Evolutionary conservation across 1,140 invertebrate species (phyloP).

Genomic region (Thereuonema tuberculata): DNA sequence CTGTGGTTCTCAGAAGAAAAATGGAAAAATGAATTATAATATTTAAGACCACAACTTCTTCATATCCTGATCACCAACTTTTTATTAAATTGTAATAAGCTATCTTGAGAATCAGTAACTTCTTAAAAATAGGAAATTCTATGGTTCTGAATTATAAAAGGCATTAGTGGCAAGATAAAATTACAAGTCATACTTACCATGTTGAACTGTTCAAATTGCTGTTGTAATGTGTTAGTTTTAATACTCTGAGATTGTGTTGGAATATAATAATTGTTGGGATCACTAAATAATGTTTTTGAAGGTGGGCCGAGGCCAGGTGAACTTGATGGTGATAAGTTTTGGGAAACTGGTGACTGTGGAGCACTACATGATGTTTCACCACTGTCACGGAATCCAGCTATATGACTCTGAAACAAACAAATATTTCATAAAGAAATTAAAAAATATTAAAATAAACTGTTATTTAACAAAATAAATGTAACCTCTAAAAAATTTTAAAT

Average conservation of each 20-base stretch:
- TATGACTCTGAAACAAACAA: constrained; percentile 6
- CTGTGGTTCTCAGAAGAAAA: too few species aligned
- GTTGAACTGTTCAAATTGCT: constrained; percentile 84
- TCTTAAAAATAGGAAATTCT: too few species aligned
- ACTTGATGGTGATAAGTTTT: constrained; percentile 37
- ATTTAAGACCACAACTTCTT: too few species aligned
- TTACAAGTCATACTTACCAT: constrained; percentile 61
- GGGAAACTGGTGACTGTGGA: constrained; percentile 41
- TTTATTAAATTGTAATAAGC: too few species aligned
- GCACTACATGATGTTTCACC: constrained; percentile 33
- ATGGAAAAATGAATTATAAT: too few species aligned
- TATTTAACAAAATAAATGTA: too few species aligned
- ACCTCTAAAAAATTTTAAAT: too few species aligned
- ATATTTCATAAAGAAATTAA: background rate
- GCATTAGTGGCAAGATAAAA: too few species aligned
- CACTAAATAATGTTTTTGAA: constrained; percentile 13
- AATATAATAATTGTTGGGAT: constrained; percentile 30
- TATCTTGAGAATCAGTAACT: too few species aligned
- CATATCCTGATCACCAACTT: too few species aligned
- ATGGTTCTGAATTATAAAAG: too few species aligned
- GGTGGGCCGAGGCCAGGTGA: constrained; percentile 36
- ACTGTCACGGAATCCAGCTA: constrained; percentile 31
- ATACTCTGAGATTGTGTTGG: constrained; percentile 43
- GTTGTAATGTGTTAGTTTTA: constrained; percentile 52
- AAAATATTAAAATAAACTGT: too few species aligned